Base-by-base conservation (phyloP, 2,113 vertebrate species). In the Cyrtonyx montezumae region DNA sequence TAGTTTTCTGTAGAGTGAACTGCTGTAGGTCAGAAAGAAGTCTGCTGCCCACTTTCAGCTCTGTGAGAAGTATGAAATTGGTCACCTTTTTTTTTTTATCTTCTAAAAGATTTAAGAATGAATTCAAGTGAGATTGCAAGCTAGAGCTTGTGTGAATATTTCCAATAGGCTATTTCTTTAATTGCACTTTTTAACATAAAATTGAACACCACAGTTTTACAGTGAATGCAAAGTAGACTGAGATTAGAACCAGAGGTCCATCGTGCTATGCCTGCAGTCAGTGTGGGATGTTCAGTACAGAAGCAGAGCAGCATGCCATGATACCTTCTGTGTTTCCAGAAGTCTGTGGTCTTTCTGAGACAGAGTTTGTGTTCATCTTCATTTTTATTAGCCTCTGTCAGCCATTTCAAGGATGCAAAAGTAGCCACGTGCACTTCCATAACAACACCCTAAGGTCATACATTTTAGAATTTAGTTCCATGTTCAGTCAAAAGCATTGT, bases 401-500 rank as follows among this genome's bases (percentile, higher is more conserved):
- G 9, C 32, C 63, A 74, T 84, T 84, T 46, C 59, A 25, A 42
- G 45, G 43, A 34, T 87, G 10, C 28, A 65, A 8, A 61, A 86
- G 68, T 43, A 59, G 13, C 30, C 36, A 8, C 11, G 28, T 65
- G 2, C 4, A 0, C 18, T 46, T 61, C 32, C 2, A 1, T 40
- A 79, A 62, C 15, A 36, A 25, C 23, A 76, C 63, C 15, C 28
- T 53, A 7, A 30, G 8, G 26, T 14, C 34, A 10, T 3, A 1
- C 21, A 8, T 46, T 81, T 66, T 74, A 4, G 36, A n/a, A 49
- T 71, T 76, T 30, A 32, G 11, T 48, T 59, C 6, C 9, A 2
- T 26, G 8, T 45, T 76, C 32, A 73, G 18, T 67, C 36, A 53
- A 63, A 70, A 77, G 7, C 32, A 25, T 34, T 22, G 42, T 43